These are phyloP conservation scores for Patella ulyssiponensis DNA, from an alignment of 2,888 invertebrate genomes.

Conservation along the genomic window DNA sequence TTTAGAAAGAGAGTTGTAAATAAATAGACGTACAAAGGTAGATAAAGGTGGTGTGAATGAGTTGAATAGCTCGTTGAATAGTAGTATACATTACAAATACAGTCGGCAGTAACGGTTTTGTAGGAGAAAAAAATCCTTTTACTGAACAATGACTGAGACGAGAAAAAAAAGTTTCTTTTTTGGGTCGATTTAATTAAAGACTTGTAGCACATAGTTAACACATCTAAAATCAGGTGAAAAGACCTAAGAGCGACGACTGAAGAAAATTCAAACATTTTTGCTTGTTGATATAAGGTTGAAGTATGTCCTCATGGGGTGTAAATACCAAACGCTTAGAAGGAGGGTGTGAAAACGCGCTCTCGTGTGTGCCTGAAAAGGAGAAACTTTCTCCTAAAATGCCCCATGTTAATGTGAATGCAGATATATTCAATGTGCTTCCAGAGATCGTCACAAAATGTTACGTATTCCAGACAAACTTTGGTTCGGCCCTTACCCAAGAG, in stretches of 20 bases:
- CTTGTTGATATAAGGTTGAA: neutral
- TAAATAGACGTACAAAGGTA: neutral
- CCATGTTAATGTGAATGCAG: conserved; percentile 11
- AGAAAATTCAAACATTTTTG: conserved; percentile 11
- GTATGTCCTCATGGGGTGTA: conserved; percentile 5
- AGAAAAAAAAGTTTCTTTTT: neutral
- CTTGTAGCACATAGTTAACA: neutral
- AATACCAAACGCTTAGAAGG: conserved; percentile 11
- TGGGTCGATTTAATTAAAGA: conserved; percentile 5
- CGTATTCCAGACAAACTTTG: too few relatives aligned
- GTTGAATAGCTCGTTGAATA: neutral
- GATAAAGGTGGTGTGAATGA: neutral
- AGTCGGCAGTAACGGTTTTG: too few relatives aligned
- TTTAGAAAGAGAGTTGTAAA: neutral
- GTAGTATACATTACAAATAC: conserved; percentile 7
- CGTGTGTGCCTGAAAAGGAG: conserved; percentile 3
- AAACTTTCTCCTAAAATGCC: neutral
- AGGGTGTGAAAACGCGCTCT: conserved; percentile 4
- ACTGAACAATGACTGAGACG: too few relatives aligned
- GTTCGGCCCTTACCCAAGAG: too few relatives aligned
- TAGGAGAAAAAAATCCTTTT: too few relatives aligned
- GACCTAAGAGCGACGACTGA: neutral
- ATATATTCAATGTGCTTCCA: neutral
- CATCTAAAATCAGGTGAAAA: neutral
- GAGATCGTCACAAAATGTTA: too few relatives aligned